A percentile compares a stretch with the other conserved stretches of the same genome.
Evolutionary conservation across 2,797 vertebrate species (phyloP).

Genomic region (Fringilla coelebs): DNA sequence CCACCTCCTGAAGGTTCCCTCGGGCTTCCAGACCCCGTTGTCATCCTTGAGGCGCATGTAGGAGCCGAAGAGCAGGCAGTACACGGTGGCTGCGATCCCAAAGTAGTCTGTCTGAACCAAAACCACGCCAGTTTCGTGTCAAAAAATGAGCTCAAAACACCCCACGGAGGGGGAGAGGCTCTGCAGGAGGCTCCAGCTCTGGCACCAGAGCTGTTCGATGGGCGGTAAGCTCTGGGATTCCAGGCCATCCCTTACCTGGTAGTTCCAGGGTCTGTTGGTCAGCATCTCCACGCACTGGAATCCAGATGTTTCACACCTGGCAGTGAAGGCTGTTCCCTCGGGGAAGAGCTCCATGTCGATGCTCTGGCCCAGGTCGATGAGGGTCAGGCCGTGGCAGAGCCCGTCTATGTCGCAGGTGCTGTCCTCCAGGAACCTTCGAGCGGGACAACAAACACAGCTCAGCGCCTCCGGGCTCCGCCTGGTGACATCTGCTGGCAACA

Average conservation of each 20-base stretch:
- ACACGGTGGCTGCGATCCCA: conserved; percentile 87
- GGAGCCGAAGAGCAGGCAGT: conserved; percentile 91
- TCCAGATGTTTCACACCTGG: conserved; percentile 87
- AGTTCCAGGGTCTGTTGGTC: conserved; percentile 88
- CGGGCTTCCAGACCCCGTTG: conserved; percentile 84
- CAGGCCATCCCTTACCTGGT: conserved; percentile 80
- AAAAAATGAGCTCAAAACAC: neutral
- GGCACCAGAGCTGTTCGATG: rapidly evolving
- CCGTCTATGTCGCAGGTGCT: conserved; percentile 74
- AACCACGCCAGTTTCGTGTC: neutral
- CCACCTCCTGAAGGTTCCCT: conserved; percentile 84
- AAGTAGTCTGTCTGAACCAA: conserved; percentile 88
- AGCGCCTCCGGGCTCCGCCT: neutral
- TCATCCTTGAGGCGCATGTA: conserved; percentile 89
- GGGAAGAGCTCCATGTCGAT: conserved; percentile 92
- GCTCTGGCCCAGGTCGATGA: conserved; percentile 93
- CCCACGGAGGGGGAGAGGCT: neutral
- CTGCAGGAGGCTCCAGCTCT: neutral
- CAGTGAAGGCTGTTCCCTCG: conserved; percentile 84
- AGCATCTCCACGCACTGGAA: conserved; percentile 96
- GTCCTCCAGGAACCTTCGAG: conserved; percentile 86
- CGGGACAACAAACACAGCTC: neutral
- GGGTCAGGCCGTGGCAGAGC: conserved; percentile 83
- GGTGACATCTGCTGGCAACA: rapidly evolving
- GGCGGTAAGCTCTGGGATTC: rapidly evolving